Percentiles rank a stretch among this genome's conserved stretches.
Conservation (phyloP, 2,888 invertebrate species). For the Coenonympha glycerion region DNA sequence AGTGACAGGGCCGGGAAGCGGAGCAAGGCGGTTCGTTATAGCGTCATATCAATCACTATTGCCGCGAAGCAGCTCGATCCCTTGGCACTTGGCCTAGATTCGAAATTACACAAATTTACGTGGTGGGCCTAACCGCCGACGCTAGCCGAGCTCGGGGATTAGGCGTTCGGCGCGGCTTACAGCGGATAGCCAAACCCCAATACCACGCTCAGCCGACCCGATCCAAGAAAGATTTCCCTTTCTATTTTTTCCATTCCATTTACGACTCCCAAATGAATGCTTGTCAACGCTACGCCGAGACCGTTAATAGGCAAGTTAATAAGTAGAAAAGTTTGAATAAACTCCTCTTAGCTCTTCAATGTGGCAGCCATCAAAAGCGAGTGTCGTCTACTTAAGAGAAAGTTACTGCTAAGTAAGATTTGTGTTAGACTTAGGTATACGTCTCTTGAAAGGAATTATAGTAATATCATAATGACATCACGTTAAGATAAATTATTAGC, state of each 20-base stretch:
- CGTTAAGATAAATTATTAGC: constrained; percentile 34
- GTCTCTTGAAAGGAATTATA: constrained; percentile 62
- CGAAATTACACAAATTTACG: constrained; percentile 75
- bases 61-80: constrained; percentile 61
- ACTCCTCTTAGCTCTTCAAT: constrained; percentile 64
- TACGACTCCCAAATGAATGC: constrained; percentile 35
- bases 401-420: constrained; percentile 73
- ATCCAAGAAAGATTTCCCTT: constrained; percentile 40
- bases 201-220: constrained; percentile 59
- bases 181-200: constrained; percentile 52
- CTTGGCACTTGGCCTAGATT: constrained; percentile 75
- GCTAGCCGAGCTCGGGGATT: constrained; percentile 63
- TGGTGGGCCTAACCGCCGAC: constrained; percentile 63
- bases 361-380: constrained; percentile 66
- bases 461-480: constrained; percentile 58
- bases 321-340: constrained; percentile 70
- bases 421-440: constrained; percentile 52
- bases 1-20: constrained; percentile 40
- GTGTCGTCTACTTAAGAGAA: constrained; percentile 69
- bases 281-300: constrained; percentile 47
- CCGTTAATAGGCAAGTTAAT: constrained; percentile 68
- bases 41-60: constrained; percentile 74
- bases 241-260: constrained; percentile 42
- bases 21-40: constrained; percentile 52
- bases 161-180: constrained; percentile 63